Conservation (phyloP, 2,888 invertebrate species). For the Apamea anceps region DNA sequence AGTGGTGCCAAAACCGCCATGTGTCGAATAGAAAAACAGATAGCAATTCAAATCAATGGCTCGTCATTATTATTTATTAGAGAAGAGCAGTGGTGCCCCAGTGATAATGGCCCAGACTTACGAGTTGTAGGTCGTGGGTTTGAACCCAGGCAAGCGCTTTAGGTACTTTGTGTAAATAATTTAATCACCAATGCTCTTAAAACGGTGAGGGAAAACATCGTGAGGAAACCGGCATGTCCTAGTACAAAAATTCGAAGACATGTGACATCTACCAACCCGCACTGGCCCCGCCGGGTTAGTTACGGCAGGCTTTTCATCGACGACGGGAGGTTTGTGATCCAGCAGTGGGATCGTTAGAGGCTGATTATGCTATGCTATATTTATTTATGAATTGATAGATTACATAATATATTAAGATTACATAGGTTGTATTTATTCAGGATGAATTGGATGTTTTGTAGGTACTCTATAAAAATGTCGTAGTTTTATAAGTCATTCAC, state of each 20-base stretch:
- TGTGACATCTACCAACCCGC: background rate
- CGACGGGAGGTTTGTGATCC: too few species aligned
- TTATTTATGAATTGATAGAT: too few species aligned
- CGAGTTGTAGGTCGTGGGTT: too few species aligned
- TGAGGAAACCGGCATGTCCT: background rate
- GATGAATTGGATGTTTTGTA: background rate
- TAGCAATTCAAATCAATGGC: background rate
- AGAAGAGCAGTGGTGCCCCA: too few species aligned
- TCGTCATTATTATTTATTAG: background rate
- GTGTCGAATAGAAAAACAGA: background rate
- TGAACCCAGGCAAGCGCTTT: too few species aligned
- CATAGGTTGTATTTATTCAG: background rate
- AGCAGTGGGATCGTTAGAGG: too few species aligned
- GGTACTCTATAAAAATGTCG: background rate
- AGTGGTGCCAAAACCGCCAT: slow-evolving; percentile 12
- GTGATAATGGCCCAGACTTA: too few species aligned
- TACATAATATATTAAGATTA: too few species aligned
- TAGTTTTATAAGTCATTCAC: background rate
- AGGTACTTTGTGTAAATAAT: background rate
- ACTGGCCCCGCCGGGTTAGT: background rate
- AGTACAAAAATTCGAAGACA: background rate
- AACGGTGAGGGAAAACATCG: background rate
- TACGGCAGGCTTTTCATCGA: background rate
- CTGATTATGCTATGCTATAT: too few species aligned
- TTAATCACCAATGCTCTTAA: background rate